Evolutionary conservation across 2,797 vertebrate species (phyloP).

Genomic region (Avahi laniger): DNA sequence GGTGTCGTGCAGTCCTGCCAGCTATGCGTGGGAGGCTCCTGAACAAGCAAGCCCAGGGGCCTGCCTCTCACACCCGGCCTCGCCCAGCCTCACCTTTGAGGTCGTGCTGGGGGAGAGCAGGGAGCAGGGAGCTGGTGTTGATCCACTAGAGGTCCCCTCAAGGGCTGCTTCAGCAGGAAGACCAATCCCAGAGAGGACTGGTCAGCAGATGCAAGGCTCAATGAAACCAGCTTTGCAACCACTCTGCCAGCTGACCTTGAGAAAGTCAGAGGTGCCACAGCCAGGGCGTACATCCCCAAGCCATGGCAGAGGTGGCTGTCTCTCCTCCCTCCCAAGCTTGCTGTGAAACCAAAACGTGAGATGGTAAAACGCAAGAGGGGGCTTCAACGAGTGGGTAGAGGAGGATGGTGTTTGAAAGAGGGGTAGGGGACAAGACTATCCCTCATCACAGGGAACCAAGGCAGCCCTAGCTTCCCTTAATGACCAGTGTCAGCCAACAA

Average conservation of each 20-base stretch:
- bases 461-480: not conserved
- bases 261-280: not conserved
- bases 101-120: not conserved
- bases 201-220: not conserved
- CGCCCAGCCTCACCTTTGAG: not conserved
- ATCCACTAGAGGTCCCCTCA: not conserved
- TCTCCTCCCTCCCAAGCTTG: not conserved
- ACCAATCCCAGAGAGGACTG: not conserved
- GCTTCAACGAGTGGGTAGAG: not conserved
- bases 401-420: not conserved
- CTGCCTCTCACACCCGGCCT: not conserved
- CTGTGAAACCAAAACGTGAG: not conserved
- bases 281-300: accelerated
- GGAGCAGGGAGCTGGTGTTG: too few species aligned
- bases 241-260: constrained; percentile 46
- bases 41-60: not conserved
- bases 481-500: not conserved
- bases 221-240: not conserved
- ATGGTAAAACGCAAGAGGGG: not conserved
- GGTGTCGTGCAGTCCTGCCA: not conserved
- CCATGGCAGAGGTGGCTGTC: not conserved
- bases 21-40: not conserved
- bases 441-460: not conserved
- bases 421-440: not conserved
- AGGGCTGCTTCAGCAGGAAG: not conserved